Evolutionary conservation across 2,797 vertebrate species (phyloP).

Genomic region (Smutsia temminckii): DNA sequence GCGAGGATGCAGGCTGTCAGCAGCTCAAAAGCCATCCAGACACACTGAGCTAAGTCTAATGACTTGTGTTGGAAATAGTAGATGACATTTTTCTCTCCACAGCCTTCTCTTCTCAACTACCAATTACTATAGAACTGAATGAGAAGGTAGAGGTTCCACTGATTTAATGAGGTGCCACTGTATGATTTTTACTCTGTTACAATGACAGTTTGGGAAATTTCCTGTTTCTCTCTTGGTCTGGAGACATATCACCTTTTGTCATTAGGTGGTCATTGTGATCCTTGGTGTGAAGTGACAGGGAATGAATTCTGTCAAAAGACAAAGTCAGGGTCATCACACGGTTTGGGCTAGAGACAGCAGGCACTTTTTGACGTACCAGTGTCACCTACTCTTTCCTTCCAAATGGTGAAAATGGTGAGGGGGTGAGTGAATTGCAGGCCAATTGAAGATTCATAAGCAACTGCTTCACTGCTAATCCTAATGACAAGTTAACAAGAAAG

Average conservation of each 20-base stretch:
- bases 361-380: background rate
- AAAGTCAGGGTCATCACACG: background rate
- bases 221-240: background rate
- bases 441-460: background rate
- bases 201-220: background rate
- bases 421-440: background rate
- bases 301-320: background rate
- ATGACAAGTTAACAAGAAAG: background rate
- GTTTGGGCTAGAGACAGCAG: background rate
- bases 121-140: background rate
- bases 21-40: background rate
- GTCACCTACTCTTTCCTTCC: background rate
- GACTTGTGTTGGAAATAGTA: background rate
- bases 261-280: background rate
- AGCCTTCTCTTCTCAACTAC: background rate
- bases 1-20: background rate
- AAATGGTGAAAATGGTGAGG: background rate
- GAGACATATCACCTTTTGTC: background rate
- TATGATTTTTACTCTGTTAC: background rate
- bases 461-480: background rate
- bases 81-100: background rate
- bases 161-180: background rate
- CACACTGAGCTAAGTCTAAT: background rate
- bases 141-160: background rate
- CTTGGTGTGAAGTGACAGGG: background rate